These are phyloP conservation scores for Mormyrus proboscirostris DNA, from an alignment of 2,797 vertebrate genomes.

Conservation along the genomic window DNA sequence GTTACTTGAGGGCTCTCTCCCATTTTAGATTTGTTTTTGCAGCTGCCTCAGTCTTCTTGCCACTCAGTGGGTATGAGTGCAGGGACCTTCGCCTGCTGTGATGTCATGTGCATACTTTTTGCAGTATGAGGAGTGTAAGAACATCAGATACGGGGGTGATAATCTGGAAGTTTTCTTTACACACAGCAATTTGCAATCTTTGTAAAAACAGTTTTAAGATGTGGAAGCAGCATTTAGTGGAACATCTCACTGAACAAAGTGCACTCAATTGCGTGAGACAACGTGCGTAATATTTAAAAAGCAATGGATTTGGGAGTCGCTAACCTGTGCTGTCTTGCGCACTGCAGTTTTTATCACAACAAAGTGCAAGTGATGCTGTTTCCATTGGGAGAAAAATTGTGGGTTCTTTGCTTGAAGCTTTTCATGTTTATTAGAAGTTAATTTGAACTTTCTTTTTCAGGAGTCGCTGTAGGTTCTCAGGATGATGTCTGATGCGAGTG, in stretches of 20 bases:
- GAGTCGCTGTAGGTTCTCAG: conserved; percentile 36
- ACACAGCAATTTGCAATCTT: neutral
- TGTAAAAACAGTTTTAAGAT: neutral
- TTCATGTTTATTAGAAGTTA: neutral
- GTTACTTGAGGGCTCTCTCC: neutral
- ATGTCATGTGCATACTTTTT: neutral
- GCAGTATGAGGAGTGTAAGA: neutral
- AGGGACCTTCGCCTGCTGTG: neutral
- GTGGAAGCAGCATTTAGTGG: neutral
- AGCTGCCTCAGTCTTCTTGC: neutral
- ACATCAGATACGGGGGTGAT: neutral
- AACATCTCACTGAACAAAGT: neutral
- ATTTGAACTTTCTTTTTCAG: conserved; percentile 13
- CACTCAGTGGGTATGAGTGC: neutral
- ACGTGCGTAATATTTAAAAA: neutral
- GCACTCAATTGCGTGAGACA: neutral
- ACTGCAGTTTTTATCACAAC: neutral
- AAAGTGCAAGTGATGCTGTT: neutral
- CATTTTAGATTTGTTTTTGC: neutral
- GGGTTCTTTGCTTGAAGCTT: neutral
- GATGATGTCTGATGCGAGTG: conserved; percentile 86
- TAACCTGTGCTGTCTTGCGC: neutral
- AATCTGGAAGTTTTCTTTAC: neutral
- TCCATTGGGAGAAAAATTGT: neutral
- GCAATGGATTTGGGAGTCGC: neutral